A percentile compares a stretch with the other conserved stretches of the same genome.
These are phyloP conservation scores for Tapera naevia DNA, from an alignment of 2,797 vertebrate species.

Conservation along the genomic window DNA sequence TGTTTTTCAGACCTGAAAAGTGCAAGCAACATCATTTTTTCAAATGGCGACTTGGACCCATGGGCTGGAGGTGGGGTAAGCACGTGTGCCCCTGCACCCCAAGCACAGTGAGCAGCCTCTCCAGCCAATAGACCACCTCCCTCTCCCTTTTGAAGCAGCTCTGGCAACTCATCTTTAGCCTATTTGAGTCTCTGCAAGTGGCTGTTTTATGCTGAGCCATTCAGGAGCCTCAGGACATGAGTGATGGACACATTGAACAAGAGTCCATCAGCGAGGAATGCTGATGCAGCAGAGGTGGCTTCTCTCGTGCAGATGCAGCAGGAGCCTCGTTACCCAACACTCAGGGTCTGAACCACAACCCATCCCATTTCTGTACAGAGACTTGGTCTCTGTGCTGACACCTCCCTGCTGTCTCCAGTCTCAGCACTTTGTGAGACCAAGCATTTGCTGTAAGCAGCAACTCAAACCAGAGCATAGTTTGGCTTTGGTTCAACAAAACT, in stretches of 20 bases:
- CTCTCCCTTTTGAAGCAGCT: neutral
- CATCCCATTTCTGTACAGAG: accelerated
- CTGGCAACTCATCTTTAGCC: neutral
- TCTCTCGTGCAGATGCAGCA: neutral
- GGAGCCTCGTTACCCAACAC: neutral
- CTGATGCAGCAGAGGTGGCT: neutral
- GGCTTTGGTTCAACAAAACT: neutral
- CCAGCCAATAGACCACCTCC: neutral
- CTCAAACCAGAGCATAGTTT: accelerated
- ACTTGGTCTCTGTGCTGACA: neutral
- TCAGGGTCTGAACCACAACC: neutral
- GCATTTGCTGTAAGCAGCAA: neutral
- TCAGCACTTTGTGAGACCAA: neutral
- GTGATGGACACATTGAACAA: neutral
- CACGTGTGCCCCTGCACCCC: neutral
- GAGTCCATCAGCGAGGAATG: neutral
- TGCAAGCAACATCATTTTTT: slow-evolving; percentile 93
- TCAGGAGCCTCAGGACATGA: neutral
- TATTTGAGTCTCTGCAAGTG: neutral
- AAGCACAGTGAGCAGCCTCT: neutral
- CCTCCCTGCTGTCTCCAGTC: neutral
- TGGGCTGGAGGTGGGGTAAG: slow-evolving; percentile 95
- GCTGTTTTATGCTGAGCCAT: neutral
- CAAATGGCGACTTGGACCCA: slow-evolving; percentile 92
- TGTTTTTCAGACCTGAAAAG: slow-evolving; percentile 80